Conservation (phyloP, 2,888 invertebrate genomes). For the Aleiodes leptofemur region DNA sequence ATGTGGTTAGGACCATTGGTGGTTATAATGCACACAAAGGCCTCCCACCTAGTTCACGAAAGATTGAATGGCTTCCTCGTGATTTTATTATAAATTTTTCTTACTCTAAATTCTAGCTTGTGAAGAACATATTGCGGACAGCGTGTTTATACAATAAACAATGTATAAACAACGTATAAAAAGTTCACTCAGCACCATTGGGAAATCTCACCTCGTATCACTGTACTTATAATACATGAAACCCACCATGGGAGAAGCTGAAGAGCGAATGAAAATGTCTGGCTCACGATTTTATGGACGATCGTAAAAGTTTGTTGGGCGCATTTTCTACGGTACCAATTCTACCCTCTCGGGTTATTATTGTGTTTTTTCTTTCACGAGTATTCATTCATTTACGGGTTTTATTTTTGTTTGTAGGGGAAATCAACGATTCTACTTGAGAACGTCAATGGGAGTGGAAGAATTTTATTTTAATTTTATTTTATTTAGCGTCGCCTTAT, state of each 20-base stretch:
- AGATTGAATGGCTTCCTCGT: conserved; percentile 54
- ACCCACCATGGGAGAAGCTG: conserved; percentile 37
- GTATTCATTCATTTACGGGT: conserved; percentile 8
- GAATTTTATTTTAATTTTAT: too few relatives aligned
- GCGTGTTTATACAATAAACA: conserved; percentile 14
- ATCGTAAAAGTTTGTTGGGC: conserved; percentile 50
- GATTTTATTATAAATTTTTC: conserved; percentile 57
- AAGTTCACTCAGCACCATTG: conserved; percentile 37
- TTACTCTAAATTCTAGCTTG: not conserved
- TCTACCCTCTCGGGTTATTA: conserved; percentile 41
- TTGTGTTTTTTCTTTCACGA: conserved; percentile 29
- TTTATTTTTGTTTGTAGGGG: not conserved
- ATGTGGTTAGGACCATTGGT: conserved; percentile 23
- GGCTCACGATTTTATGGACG: conserved; percentile 52
- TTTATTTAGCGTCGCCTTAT: too few relatives aligned
- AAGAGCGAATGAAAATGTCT: conserved; percentile 53
- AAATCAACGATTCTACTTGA: not conserved
- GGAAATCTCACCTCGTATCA: conserved; percentile 49
- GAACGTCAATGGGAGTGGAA: not conserved
- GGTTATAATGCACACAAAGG: conserved; percentile 49
- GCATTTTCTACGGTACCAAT: conserved; percentile 43
- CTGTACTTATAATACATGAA: conserved; percentile 32
- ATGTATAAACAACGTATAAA: conserved; percentile 13
- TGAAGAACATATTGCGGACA: conserved; percentile 14
- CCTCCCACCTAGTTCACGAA: conserved; percentile 61